phyloP scores from a whole-genome alignment of 1,140 invertebrate genomes.

The Maniola jurtina region DNA sequence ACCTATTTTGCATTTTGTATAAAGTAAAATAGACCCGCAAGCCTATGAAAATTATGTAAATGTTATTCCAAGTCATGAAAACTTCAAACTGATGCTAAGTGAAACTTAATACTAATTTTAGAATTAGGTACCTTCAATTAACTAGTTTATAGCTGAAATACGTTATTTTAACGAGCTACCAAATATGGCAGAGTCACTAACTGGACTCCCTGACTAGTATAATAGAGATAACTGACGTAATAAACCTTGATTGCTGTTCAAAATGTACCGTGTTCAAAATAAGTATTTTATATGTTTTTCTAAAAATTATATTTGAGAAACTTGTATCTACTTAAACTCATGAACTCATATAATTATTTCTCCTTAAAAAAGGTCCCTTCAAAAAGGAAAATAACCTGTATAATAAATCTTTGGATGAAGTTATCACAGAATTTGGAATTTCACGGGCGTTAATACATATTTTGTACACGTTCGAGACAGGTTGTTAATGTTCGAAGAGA shows the following conservation, averaged over 20 bases:
- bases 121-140: background rate
- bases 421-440: conserved; percentile 16
- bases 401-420: background rate
- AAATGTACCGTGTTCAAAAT: no score
- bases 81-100: conserved; percentile 1
- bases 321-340: no score
- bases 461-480: conserved; percentile 22
- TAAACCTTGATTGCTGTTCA: no score
- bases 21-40: background rate
- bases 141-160: background rate
- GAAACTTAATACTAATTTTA: conserved; percentile 9
- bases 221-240: no score
- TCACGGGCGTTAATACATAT: conserved; percentile 26
- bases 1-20: conserved; percentile 1
- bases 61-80: conserved; percentile 13
- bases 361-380: background rate
- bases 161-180: background rate
- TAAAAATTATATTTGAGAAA: no score
- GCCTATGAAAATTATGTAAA: conserved; percentile 3
- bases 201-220: no score
- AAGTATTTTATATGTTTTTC: no score
- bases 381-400: conserved; percentile 1
- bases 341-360: background rate
- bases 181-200: no score
- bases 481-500: conserved; percentile 28